phyloP scores from a whole-genome alignment of 2,113 vertebrate genomes.

The Tympanuchus pallidicinctus region DNA sequence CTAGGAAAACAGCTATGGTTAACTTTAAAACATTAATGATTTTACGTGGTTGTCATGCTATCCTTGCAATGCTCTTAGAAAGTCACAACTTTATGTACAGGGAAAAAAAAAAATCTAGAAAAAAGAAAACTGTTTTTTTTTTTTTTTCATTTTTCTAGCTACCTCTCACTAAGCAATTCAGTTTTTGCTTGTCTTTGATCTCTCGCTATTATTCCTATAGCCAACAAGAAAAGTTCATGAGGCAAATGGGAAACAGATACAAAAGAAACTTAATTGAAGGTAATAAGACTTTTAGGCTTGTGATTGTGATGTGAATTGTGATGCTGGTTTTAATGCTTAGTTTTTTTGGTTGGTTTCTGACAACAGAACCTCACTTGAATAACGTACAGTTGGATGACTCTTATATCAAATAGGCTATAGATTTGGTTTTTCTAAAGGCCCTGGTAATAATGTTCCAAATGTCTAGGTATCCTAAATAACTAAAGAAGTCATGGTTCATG shows the following conservation, averaged over 20 bases:
- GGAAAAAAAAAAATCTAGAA: background rate
- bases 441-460: slow-evolving; percentile 48
- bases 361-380: background rate
- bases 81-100: background rate
- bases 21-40: background rate
- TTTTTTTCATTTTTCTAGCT: background rate
- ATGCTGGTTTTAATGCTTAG: background rate
- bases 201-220: background rate
- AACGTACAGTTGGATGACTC: background rate
- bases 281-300: background rate
- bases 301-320: background rate
- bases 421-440: background rate
- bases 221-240: background rate
- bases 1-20: background rate
- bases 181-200: background rate
- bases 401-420: slow-evolving; percentile 26
- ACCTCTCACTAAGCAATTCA: background rate
- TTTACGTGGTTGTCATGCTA: background rate
- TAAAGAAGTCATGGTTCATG: background rate
- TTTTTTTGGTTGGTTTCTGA: background rate
- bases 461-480: slow-evolving; percentile 19
- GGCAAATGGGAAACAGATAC: background rate
- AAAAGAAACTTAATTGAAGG: background rate
- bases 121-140: background rate
- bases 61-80: background rate